Conservation (phyloP, 1,140 invertebrate genomes). For the Pinna nobilis region DNA sequence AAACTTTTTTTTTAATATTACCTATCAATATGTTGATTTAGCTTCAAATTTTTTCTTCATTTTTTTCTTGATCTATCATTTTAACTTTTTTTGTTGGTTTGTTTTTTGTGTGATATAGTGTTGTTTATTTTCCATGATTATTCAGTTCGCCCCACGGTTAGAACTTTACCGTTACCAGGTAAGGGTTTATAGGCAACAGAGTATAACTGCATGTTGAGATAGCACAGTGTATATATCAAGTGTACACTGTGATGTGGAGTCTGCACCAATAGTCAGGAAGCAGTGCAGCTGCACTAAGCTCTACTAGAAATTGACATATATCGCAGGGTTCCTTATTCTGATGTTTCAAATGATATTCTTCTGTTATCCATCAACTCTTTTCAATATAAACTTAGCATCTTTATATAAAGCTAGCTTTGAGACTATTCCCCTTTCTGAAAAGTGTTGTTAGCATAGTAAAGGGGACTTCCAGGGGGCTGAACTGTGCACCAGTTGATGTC, state of each 20-base stretch:
- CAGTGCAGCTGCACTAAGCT: neutral
- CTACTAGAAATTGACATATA: neutral
- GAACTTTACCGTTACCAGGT: conserved; percentile 16
- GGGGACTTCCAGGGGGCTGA: too few relatives aligned
- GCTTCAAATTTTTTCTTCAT: neutral
- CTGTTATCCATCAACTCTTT: too few relatives aligned
- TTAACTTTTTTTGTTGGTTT: neutral
- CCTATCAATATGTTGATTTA: neutral
- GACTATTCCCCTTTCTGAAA: too few relatives aligned
- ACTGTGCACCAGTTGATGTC: too few relatives aligned
- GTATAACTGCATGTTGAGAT: neutral
- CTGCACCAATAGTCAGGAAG: neutral
- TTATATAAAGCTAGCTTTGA: too few relatives aligned
- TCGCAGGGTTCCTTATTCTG: too few relatives aligned
- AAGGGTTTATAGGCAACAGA: too few relatives aligned
- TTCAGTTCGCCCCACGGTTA: conserved; percentile 6
- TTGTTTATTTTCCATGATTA: conserved; percentile 5
- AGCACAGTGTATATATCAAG: neutral
- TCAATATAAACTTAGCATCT: too few relatives aligned
- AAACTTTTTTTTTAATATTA: too few relatives aligned
- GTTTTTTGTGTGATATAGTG: neutral
- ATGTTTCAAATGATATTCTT: too few relatives aligned
- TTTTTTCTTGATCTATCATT: neutral
- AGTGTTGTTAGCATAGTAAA: too few relatives aligned
- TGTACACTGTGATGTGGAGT: neutral